A percentile compares a stretch with the other conserved stretches of the same genome.
Conservation (phyloP, 2,113 vertebrate genomes). For the Solenodon paradoxus region DNA sequence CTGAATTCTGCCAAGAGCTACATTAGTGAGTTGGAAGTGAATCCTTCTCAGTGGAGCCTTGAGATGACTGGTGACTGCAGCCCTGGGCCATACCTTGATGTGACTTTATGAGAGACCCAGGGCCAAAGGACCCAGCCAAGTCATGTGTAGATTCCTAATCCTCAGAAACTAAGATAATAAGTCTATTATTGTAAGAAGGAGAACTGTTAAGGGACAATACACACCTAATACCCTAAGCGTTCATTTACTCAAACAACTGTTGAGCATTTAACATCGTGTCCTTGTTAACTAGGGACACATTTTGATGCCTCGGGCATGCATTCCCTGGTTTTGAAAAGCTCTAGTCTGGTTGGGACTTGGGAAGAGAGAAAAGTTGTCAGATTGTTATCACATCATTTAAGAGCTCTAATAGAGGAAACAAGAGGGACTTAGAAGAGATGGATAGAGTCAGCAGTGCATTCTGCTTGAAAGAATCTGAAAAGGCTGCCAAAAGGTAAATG, state of each 20-base stretch:
- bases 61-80: background rate
- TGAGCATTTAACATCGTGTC: background rate
- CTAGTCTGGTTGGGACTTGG: background rate
- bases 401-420: background rate
- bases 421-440: background rate
- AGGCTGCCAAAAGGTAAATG: background rate
- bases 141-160: background rate
- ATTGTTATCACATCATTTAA: background rate
- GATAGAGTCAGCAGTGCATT: background rate
- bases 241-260: background rate
- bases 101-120: background rate
- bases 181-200: background rate
- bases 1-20: background rate
- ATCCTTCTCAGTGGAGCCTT: background rate
- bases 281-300: background rate
- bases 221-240: background rate
- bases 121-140: background rate
- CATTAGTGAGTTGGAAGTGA: background rate
- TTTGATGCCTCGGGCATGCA: background rate
- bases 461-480: background rate
- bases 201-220: background rate
- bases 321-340: background rate
- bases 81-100: background rate
- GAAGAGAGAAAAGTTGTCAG: background rate
- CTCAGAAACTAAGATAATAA: background rate